Conservation (phyloP, 2,888 invertebrate genomes). For the Eubasilissa splendida region DNA sequence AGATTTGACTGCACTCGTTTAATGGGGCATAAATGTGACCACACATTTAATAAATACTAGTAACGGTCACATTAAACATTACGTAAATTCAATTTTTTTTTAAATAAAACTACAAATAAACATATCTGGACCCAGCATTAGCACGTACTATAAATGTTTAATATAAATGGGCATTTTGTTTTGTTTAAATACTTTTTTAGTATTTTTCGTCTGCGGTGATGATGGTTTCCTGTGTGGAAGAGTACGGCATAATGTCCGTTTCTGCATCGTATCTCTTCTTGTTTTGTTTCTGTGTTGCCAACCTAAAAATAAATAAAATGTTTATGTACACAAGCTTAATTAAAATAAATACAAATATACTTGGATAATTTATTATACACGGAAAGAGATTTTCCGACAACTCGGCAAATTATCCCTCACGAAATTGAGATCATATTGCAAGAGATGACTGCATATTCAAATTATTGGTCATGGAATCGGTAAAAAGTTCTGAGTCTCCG, state of each 20-base stretch:
- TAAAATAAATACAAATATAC: neutral
- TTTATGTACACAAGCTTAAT: too few relatives aligned
- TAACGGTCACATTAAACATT: too few relatives aligned
- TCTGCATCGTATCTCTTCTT: constrained; percentile 66
- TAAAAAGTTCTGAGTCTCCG: too few relatives aligned
- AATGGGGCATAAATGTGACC: too few relatives aligned
- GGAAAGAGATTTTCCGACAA: too few relatives aligned
- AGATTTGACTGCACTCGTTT: too few relatives aligned
- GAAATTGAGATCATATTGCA: too few relatives aligned
- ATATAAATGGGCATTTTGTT: neutral
- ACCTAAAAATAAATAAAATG: neutral
- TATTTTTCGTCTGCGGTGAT: constrained; percentile 61
- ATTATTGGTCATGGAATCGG: too few relatives aligned
- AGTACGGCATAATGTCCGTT: constrained; percentile 61
- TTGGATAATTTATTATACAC: neutral
- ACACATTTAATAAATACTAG: too few relatives aligned
- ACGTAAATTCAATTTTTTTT: too few relatives aligned
- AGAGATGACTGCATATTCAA: too few relatives aligned
- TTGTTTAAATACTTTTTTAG: neutral
- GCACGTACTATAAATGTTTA: neutral
- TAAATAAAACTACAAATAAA: constrained; percentile 3
- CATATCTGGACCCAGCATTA: neutral
- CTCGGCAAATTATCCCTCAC: too few relatives aligned
- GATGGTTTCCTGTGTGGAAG: constrained; percentile 64
- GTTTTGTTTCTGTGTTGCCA: constrained; percentile 63